phyloP scores from a whole-genome alignment of 2,113 vertebrate species.

The Canis aureus region DNA sequence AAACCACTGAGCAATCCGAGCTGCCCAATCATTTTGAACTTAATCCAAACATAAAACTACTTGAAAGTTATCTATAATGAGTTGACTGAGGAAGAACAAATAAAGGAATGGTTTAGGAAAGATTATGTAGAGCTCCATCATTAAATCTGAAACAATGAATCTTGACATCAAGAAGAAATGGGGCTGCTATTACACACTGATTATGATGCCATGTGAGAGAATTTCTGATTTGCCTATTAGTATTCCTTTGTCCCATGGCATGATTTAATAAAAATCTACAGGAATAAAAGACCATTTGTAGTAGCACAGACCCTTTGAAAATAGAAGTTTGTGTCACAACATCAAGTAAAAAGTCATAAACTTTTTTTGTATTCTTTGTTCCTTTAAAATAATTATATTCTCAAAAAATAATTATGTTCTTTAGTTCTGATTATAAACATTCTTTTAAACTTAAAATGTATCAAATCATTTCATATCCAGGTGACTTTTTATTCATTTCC shows the following conservation, averaged over 20 bases:
- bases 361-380: neutral
- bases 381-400: neutral
- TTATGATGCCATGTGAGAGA: neutral
- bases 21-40: neutral
- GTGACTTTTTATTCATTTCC: neutral
- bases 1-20: no score
- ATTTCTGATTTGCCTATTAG: neutral
- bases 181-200: neutral
- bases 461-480: neutral
- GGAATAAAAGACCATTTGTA: neutral
- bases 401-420: neutral
- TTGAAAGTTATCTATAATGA: neutral
- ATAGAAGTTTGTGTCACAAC: neutral
- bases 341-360: neutral
- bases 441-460: conserved; percentile 11
- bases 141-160: neutral
- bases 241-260: neutral
- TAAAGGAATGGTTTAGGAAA: neutral
- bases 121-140: neutral
- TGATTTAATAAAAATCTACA: neutral
- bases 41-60: neutral
- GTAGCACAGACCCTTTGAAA: neutral
- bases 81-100: neutral
- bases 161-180: neutral
- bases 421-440: neutral